Conservation (phyloP, 2,797 vertebrate species). For the Sebastes minor region DNA sequence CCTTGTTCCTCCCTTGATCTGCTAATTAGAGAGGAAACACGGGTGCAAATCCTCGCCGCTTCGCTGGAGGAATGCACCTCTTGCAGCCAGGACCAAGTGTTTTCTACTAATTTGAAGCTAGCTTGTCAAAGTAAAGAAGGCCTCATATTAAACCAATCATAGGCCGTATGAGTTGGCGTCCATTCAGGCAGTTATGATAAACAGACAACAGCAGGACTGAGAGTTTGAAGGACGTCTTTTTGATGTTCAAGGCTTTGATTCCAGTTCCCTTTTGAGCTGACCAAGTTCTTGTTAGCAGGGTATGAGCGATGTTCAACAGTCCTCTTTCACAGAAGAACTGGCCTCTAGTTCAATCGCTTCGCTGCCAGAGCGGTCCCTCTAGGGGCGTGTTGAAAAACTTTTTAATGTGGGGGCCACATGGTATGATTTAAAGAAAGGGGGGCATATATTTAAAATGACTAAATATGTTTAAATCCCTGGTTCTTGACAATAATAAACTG, state of each 20-base stretch:
- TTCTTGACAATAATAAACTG: background rate
- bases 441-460: background rate
- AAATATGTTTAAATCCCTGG: background rate
- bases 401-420: background rate
- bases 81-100: slow-evolving; percentile 59
- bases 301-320: background rate
- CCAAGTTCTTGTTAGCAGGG: slow-evolving; percentile 19
- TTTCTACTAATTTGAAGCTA: slow-evolving; percentile 74
- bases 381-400: background rate
- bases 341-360: background rate
- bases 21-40: slow-evolving; percentile 73
- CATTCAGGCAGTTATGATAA: slow-evolving; percentile 47
- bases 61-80: slow-evolving; percentile 45
- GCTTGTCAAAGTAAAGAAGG: slow-evolving; percentile 43
- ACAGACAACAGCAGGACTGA: slow-evolving; percentile 40
- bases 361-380: background rate
- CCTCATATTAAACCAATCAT: slow-evolving; percentile 71
- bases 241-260: slow-evolving; percentile 49
- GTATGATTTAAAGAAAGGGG: background rate
- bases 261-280: slow-evolving; percentile 21
- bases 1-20: slow-evolving; percentile 56
- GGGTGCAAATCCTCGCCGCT: slow-evolving; percentile 61
- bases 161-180: slow-evolving; percentile 68
- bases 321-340: background rate
- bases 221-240: slow-evolving; percentile 40